phyloP scores from a whole-genome alignment of 92 coral and sea anemone genomes.

The Actinernus sp. region DNA sequence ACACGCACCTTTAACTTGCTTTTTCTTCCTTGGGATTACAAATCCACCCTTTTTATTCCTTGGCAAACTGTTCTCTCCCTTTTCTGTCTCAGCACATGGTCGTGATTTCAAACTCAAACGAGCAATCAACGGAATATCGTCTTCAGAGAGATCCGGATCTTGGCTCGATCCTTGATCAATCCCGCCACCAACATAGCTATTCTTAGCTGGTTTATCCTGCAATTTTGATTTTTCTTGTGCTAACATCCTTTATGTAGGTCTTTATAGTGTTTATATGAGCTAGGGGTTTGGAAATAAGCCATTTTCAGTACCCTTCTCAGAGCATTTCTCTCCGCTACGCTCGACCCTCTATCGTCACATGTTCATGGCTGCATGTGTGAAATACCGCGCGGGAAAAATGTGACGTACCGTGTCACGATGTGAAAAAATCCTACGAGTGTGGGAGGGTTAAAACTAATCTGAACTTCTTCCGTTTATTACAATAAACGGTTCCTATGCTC shows the following conservation, averaged over 20 bases:
- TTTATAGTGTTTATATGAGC: background rate
- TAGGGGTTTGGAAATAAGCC: background rate
- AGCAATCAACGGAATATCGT: constrained; percentile 56
- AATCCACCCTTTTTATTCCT: constrained; percentile 62
- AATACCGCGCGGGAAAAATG: background rate
- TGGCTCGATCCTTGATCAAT: too few species aligned
- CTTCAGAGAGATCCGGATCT: constrained; percentile 65
- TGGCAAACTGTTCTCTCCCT: background rate
- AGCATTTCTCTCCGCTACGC: background rate
- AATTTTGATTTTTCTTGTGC: background rate
- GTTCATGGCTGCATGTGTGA: background rate
- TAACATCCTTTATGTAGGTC: background rate
- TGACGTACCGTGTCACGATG: too few species aligned
- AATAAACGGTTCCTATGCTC: too few species aligned
- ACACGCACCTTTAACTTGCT: constrained; percentile 73
- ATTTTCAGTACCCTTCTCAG: background rate
- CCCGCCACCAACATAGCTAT: too few species aligned
- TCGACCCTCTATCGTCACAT: background rate
- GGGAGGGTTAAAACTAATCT: too few species aligned
- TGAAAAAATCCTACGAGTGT: too few species aligned
- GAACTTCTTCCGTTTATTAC: too few species aligned
- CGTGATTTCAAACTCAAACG: constrained; percentile 29
- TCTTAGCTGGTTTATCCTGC: background rate
- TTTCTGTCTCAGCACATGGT: constrained; percentile 6
- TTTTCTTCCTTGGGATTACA: constrained; percentile 89